Evolutionary conservation across 2,888 invertebrate species (phyloP).

Genomic region (Masnerella sp.): DNA sequence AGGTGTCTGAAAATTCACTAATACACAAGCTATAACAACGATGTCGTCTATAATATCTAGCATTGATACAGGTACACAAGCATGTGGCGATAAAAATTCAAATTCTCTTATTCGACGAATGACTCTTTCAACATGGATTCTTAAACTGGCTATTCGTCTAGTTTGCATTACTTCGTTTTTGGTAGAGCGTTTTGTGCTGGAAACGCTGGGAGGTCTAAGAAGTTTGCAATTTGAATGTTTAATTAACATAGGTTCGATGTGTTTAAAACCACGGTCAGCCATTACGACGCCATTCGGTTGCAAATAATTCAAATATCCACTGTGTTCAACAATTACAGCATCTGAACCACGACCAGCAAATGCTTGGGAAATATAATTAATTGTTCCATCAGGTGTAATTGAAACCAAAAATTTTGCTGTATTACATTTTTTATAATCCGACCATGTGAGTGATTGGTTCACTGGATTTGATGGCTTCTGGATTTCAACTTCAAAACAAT

Average conservation of each 20-base stretch:
- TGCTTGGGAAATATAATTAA: constrained; percentile 29
- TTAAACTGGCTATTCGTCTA: constrained; percentile 32
- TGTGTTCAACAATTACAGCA: constrained; percentile 25
- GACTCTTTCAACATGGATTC: constrained; percentile 62
- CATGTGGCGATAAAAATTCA: constrained; percentile 58
- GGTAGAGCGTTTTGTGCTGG: neutral
- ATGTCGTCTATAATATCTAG: constrained; percentile 12
- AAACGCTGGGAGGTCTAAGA: constrained; percentile 57
- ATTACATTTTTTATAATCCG: constrained; percentile 68
- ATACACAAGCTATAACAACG: constrained; percentile 17
- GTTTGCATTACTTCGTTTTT: constrained; percentile 34
- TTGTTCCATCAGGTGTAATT: constrained; percentile 60
- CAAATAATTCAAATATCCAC: constrained; percentile 15
- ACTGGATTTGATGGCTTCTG: constrained; percentile 63
- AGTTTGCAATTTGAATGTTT: constrained; percentile 16
- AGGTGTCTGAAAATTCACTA: too few relatives aligned
- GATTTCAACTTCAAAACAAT: constrained; percentile 67
- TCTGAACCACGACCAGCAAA: constrained; percentile 24
- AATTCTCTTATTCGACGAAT: constrained; percentile 61
- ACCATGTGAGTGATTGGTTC: constrained; percentile 66
- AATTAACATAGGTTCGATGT: constrained; percentile 49
- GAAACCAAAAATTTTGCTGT: constrained; percentile 69
- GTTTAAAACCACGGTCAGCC: constrained; percentile 59
- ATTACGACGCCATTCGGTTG: constrained; percentile 26
- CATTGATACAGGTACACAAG: neutral